phyloP scores from a whole-genome alignment of 1,140 invertebrate genomes.

The Drosophila ohnishii region DNA sequence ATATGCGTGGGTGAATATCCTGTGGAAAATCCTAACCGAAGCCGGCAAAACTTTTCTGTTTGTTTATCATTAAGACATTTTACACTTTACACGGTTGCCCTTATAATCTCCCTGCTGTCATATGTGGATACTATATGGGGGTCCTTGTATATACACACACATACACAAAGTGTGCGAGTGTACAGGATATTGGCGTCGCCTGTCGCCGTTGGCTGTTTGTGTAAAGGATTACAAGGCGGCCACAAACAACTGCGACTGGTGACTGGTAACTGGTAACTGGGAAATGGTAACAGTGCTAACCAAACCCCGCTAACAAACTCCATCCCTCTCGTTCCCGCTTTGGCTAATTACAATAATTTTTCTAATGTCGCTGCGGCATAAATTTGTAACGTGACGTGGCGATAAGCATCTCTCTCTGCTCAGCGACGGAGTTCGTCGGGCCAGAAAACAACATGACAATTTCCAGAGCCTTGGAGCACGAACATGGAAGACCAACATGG shows the following conservation, averaged over 20 bases:
- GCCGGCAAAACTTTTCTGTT: constrained; percentile 73
- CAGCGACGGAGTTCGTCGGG: constrained; percentile 9
- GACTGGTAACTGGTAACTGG: constrained; percentile 20
- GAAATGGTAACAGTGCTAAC: constrained; percentile 8
- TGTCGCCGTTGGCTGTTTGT: constrained; percentile 73
- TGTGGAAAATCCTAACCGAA: constrained; percentile 61
- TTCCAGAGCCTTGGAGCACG: constrained; percentile 65
- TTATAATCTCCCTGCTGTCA: constrained; percentile 70
- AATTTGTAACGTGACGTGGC: constrained; percentile 77
- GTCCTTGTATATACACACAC: constrained; percentile 2
- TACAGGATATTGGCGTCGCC: constrained; percentile 69
- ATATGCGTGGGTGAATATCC: constrained; percentile 40
- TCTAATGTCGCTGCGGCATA: constrained; percentile 72
- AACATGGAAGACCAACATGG: constrained; percentile 58
- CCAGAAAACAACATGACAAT: constrained; percentile 69
- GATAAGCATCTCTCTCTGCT: constrained; percentile 62
- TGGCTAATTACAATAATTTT: constrained; percentile 76
- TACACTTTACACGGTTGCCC: constrained; percentile 75
- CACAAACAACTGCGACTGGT: constrained; percentile 65
- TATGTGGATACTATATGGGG: constrained; percentile 49
- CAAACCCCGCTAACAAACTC: constrained; percentile 8
- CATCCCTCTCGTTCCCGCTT: constrained; percentile 25
- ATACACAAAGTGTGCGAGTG: constrained; percentile 19
- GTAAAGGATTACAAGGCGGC: constrained; percentile 71
- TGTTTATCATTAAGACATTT: constrained; percentile 82